Evolutionary conservation across 2,797 vertebrate species (phyloP), one percentile per base, ranked within the genome.

Genomic region (Malacoctenus gilli): DNA sequence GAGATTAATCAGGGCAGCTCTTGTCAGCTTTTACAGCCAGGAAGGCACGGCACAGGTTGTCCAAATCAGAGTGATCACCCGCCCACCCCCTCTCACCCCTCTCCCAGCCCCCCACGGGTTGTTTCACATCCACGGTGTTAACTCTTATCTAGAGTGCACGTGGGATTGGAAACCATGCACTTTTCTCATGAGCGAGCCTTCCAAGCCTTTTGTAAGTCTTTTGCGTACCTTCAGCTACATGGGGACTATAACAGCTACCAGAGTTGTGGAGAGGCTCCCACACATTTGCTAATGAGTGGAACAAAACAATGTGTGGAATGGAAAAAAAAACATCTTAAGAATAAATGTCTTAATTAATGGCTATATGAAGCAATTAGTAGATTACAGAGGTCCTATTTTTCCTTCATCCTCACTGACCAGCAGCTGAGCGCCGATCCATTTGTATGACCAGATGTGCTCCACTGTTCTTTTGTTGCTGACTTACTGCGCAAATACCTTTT

Each of bases 1-100:
- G 32, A 64, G 69, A 83, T 84, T 65, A 76, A 85, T 80, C 61
- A 62, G 58, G 52, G 59, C 63, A 49, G 72, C 48, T 59, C 59
- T 23, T 63, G 68, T 82, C 74, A 71, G 60, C 35, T 58, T 65
- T 53, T 59, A 60, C 32, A 62, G 31, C 1, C 23, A 75, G 50
- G 72, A 63, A 39, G 52, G 21, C 36, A 9, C 22, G 30, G 32
- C 40, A 31, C 77, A 53, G 55, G 23, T 56, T 61, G 69, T 68
- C 54, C 46, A 42, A 56, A 49, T 68, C 62, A 13, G 25, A 54
- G 39, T 28, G 53, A 49, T 30, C 2, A 49, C 50, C 69, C 30
- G 38, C 25, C 25, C 22, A 23, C 22, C 22, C 4, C 22, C 22
- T 8, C 22, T 8, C 4, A 4, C 22, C 22, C 22, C 22, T 23